A percentile compares a stretch with the other conserved stretches of the same genome.
These are phyloP conservation scores for human DNA, from an alignment of 2,113 vertebrate genomes.

Conservation along the genomic window DNA sequence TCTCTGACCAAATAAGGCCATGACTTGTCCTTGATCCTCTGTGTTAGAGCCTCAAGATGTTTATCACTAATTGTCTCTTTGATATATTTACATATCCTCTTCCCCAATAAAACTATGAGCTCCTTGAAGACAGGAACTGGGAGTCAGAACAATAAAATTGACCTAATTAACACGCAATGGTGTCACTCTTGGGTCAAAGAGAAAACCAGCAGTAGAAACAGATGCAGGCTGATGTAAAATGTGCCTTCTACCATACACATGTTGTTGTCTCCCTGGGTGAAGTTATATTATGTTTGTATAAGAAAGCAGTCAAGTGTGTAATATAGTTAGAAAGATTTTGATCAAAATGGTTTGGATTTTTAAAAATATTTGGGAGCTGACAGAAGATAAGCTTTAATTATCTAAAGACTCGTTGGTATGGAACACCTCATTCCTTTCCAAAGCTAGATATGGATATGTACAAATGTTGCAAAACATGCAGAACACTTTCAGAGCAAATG, in stretches of 20 bases:
- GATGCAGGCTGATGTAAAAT: not conserved
- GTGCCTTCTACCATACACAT: not conserved
- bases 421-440: constrained; percentile 28
- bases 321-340: constrained; percentile 68
- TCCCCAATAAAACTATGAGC: not conserved
- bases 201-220: constrained; percentile 27
- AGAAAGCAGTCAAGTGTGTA: constrained; percentile 62
- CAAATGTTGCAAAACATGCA: not conserved
- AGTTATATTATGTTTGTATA: constrained; percentile 17
- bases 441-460: not conserved
- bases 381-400: constrained; percentile 59
- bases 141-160: not conserved
- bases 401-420: constrained; percentile 30
- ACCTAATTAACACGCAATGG: constrained; percentile 27
- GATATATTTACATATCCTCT: constrained; percentile 28
- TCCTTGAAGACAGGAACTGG: not conserved
- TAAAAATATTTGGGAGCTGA: constrained; percentile 61
- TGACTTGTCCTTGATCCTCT: not conserved
- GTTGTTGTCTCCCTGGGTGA: constrained; percentile 13
- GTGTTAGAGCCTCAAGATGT: not conserved
- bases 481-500: not conserved
- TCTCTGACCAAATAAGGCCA: not conserved
- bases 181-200: constrained; percentile 18
- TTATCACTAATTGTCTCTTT: constrained; percentile 33
- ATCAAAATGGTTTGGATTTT: constrained; percentile 51